A percentile compares a stretch with the other conserved stretches of the same genome.
Conservation (phyloP, 1,140 invertebrate species). For the Dolichoris vasculosae region DNA sequence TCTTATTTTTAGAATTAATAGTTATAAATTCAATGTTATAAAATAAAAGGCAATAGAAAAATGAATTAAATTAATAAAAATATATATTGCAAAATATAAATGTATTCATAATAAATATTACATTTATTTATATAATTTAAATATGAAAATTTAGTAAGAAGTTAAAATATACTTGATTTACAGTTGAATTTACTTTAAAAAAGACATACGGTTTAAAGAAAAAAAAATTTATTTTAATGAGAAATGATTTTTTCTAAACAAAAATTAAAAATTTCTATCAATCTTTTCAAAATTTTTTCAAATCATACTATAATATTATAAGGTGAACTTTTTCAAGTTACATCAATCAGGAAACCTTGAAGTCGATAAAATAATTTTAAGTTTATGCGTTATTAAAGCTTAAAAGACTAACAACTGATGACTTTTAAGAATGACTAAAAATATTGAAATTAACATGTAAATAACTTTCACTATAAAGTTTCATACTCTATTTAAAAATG, state of each 20-base stretch:
- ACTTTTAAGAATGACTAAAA: neutral
- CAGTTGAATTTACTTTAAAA: neutral
- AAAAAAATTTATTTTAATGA: neutral
- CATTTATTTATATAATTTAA: neutral
- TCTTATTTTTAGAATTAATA: neutral
- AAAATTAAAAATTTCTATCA: no score
- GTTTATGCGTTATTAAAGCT: neutral
- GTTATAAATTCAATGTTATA: neutral
- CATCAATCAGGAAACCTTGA: neutral
- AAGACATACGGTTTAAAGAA: neutral
- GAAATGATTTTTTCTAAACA: no score
- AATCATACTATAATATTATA: neutral
- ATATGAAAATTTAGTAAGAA: neutral
- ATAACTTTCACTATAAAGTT: no score
- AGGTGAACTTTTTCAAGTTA: neutral
- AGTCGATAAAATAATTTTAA: neutral
- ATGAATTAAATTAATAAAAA: neutral
- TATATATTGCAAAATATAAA: neutral
- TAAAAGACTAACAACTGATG: neutral
- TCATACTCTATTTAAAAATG: no score
- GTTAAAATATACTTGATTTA: neutral
- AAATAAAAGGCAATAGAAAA: neutral
- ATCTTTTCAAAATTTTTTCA: no score
- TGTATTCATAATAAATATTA: constrained; percentile 11
- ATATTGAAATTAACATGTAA: neutral